Evolutionary conservation across 2,113 vertebrate species (phyloP).

Genomic region (Urocynchramus pylzowi): DNA sequence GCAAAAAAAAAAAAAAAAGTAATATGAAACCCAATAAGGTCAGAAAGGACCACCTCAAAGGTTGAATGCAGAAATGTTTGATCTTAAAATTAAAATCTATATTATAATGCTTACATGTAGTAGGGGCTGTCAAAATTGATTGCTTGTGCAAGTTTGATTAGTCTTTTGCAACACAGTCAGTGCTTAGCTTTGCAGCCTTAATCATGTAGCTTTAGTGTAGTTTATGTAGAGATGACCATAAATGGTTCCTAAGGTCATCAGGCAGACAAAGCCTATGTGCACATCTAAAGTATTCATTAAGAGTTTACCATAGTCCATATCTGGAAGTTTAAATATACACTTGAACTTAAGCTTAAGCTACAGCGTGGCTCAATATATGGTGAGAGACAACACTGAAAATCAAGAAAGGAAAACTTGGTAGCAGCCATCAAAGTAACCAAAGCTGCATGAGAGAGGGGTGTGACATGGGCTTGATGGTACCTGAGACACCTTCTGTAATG

Average conservation of each 20-base stretch:
- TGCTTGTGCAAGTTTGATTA: neutral
- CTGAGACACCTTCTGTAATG: neutral
- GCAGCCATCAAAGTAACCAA: neutral
- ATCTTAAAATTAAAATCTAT: neutral
- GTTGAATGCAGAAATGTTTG: neutral
- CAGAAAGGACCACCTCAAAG: neutral
- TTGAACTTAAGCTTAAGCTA: neutral
- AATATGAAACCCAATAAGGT: neutral
- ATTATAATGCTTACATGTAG: neutral
- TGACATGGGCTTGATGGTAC: neutral
- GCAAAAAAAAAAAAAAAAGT: neutral
- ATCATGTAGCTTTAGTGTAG: neutral
- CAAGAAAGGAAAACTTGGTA: neutral
- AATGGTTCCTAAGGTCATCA: neutral
- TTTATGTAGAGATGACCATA: neutral
- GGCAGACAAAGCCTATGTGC: neutral
- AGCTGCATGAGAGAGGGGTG: neutral
- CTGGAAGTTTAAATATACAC: neutral
- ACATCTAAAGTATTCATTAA: neutral
- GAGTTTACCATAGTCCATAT: neutral
- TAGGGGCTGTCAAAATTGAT: neutral
- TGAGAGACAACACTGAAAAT: neutral
- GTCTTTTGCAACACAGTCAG: neutral
- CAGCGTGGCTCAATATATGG: neutral
- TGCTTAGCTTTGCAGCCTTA: neutral